These are phyloP conservation scores for Diarsia brunnea DNA, from an alignment of 2,888 invertebrate species.

Conservation along the genomic window DNA sequence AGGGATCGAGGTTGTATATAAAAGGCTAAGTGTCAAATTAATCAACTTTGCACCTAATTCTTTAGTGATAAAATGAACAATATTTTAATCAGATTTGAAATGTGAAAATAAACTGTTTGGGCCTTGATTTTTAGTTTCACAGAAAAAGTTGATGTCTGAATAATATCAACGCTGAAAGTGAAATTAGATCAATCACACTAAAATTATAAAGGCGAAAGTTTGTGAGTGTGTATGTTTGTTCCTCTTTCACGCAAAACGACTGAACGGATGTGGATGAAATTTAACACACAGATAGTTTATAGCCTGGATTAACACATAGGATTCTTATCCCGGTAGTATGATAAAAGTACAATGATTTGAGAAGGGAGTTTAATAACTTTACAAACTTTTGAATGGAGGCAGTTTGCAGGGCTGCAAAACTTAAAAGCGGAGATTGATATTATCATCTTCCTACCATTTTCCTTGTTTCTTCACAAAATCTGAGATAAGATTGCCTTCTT, in stretches of 20 bases:
- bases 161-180: background rate
- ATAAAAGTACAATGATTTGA: background rate
- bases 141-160: background rate
- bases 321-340: too few relatives aligned
- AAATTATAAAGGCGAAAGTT: too few relatives aligned
- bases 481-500: too few relatives aligned
- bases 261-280: too few relatives aligned
- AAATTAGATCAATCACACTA: background rate
- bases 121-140: background rate
- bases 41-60: too few relatives aligned
- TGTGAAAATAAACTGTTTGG: background rate
- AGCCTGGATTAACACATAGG: too few relatives aligned
- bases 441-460: background rate
- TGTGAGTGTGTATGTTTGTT: too few relatives aligned
- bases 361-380: background rate
- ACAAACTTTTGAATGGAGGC: background rate
- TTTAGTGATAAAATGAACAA: too few relatives aligned
- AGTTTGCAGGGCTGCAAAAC: background rate
- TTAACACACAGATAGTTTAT: too few relatives aligned
- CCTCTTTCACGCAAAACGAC: too few relatives aligned
- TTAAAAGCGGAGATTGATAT: background rate
- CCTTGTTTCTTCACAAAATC: background rate
- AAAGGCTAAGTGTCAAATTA: background rate
- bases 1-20: constrained; percentile 14
- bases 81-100: too few relatives aligned